A percentile compares a stretch with the other conserved stretches of the same genome.
These are phyloP conservation scores for Sphaeridia pumilis DNA, from an alignment of 2,888 invertebrate species.

Conservation along the genomic window DNA sequence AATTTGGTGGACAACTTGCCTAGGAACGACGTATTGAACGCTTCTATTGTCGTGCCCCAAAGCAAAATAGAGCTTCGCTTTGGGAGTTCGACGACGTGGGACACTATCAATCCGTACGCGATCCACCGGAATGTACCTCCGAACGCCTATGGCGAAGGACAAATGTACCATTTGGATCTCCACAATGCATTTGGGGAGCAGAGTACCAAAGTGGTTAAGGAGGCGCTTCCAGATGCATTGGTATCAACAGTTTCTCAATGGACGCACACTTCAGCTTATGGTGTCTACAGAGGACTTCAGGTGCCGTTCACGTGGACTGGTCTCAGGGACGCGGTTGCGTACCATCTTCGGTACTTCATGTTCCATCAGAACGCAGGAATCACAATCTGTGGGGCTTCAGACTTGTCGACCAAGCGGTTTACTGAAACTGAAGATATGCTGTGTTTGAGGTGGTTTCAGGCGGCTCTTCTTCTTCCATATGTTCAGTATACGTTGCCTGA, in stretches of 20 bases:
- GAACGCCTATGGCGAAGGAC: background rate
- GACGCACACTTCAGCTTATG: slow-evolving; percentile 38
- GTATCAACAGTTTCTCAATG: slow-evolving; percentile 40
- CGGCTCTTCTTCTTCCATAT: slow-evolving; percentile 53
- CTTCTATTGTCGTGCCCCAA: slow-evolving; percentile 4
- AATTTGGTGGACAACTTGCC: slow-evolving; percentile 30
- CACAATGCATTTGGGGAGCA: slow-evolving; percentile 50
- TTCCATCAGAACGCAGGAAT: slow-evolving; percentile 23
- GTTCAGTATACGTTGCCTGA: slow-evolving; percentile 39
- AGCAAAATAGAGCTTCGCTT: slow-evolving; percentile 2
- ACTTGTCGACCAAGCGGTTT: background rate
- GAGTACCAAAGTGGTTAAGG: slow-evolving; percentile 34
- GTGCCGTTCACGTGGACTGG: slow-evolving; percentile 50
- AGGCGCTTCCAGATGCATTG: slow-evolving; percentile 32
- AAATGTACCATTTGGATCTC: slow-evolving; percentile 40
- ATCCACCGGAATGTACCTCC: slow-evolving; percentile 1
- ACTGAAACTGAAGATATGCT: slow-evolving; percentile 42
- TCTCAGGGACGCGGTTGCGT: slow-evolving; percentile 45
- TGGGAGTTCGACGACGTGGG: slow-evolving; percentile 1
- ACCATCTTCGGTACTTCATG: slow-evolving; percentile 41
- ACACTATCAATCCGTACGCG: slow-evolving; percentile 1
- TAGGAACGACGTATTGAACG: slow-evolving; percentile 18
- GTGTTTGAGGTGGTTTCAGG: slow-evolving; percentile 58
- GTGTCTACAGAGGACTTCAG: slow-evolving; percentile 42
- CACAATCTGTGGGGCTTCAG: slow-evolving; percentile 28